These are phyloP conservation scores for Ciconia maguari DNA, from an alignment of 2,113 vertebrate genomes.

Conservation along the genomic window DNA sequence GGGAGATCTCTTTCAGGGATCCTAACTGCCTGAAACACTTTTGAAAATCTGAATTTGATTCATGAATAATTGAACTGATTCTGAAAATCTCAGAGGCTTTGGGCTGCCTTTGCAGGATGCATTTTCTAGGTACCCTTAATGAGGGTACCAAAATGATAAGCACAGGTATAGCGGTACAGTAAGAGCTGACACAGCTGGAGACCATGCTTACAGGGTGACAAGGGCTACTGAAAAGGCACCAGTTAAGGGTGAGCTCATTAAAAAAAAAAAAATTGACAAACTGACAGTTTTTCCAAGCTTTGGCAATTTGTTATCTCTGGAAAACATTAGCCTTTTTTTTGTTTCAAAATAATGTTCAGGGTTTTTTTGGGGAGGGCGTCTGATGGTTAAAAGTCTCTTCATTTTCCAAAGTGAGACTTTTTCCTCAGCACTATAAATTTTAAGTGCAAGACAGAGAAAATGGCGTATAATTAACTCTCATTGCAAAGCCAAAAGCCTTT, in stretches of 20 bases:
- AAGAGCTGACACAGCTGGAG: not conserved
- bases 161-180: not conserved
- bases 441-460: not conserved
- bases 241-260: not conserved
- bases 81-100: not conserved
- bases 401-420: not conserved
- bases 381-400: not conserved
- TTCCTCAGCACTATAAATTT: not conserved
- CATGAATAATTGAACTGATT: not conserved
- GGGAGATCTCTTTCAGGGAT: not conserved
- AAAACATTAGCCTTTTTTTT: not conserved
- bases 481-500: not conserved
- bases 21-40: not conserved
- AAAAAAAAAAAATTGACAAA: not conserved
- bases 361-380: not conserved
- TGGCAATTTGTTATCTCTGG: not conserved
- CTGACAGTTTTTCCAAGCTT: not conserved
- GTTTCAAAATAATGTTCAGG: not conserved
- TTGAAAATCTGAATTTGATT: not conserved
- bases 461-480: not conserved
- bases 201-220: not conserved
- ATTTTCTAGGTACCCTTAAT: not conserved
- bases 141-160: not conserved
- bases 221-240: not conserved
- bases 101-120: not conserved